Base-by-base conservation (phyloP, 2,888 invertebrate genomes). In the Phalera bucephala region DNA sequence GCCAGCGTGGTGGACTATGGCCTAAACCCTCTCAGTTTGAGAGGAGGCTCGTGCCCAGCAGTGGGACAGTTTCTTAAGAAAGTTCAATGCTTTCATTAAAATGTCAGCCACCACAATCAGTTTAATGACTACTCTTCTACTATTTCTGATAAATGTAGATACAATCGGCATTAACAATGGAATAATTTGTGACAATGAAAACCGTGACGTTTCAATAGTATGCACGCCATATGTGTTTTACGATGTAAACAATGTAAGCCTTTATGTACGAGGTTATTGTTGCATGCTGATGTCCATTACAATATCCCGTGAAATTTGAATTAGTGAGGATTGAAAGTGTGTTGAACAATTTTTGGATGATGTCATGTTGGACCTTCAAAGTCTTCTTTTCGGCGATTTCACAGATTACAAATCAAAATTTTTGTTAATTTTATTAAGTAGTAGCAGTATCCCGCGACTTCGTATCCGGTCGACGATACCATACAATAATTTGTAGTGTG, bases 161-260 rank as follows among this genome's bases (percentile, higher is more conserved):
- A 53, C 31, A 33, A 54, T 57, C 55, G 44, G 33, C 36, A 46
- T 45, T 44, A 45, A 72, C 70, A 71, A 67, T 72, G 72, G 71
- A 70, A 73, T 65, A 53, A 57, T 69, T 56, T 44, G 48, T 48
- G 43, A 66, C 67, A 65, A 55, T 64, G 39, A 51, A 58, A 40
- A 32, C 21, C 39, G 29, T 27, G 51, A 47, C 57, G 62, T 35
- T 54, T 60, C 56, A 52, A 59, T 67, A 64, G 65, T 33, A 39
- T 45, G 40, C 5, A 45, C 56, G 15, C 14, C 40, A 58, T 59
- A 56, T 62, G 52, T 57, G 62, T 65, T 67, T 71, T 54, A 65
- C 50, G 55, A 58, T 55, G 52, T 58, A 60, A 65, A 68, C 65
- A 72, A 51, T 63, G 47, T 47, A 45, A n/a, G 41, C 41, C 40